Base-by-base conservation (phyloP, 2,888 invertebrate genomes). In the Eristalis arbustorum region DNA sequence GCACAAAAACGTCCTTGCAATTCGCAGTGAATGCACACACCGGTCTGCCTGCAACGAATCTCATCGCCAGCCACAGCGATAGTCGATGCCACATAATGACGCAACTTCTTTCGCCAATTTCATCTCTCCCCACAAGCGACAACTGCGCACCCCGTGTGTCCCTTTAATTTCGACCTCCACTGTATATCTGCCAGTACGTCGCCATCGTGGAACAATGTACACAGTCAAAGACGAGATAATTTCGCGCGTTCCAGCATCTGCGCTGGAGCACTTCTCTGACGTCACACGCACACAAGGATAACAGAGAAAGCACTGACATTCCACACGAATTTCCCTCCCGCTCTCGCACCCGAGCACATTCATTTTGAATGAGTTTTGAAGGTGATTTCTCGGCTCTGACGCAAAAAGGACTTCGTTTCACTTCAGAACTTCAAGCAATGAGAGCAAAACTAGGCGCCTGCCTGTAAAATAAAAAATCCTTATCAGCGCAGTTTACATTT, bases 221-320 rank as follows among this genome's bases (percentile, higher is more conserved):
- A 11, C 3, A 49, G 13, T 18, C 11, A n/a, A 49, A 23, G 40
- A 11, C n/a, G 28, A 62, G 57, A 69, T 40, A 72, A 83, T 77
- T 62, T 37, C 49, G 25, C 49, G 25, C 57, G 11, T 11, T 67
- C 72, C 84, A 84, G 88, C 88, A 88, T 88, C 88, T 88, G 88
- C 88, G 88, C 88, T 88, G 84, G 78, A 88, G 71, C 81, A 49
- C 1, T 49, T 49, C 23, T 40, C 61, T 88, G 88, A 88, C 88
- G 88, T 88, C 88, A 88, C 72, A 11, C 61, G 2, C 13, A 72
- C 11, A 25, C 13, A 34, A 13, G 76, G 5, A 23, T 0, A 73
- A 85, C 69, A 85, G 76, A 77, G 81, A 85, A 13, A 34, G 34
- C 66, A 42, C 25, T 3, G 18, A 5, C 23, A 57, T 49, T 66